Percentiles rank a stretch among this genome's conserved stretches.
These are phyloP conservation scores for Semaprochilodus insignis DNA, from an alignment of 2,797 vertebrate species.

Conservation along the genomic window DNA sequence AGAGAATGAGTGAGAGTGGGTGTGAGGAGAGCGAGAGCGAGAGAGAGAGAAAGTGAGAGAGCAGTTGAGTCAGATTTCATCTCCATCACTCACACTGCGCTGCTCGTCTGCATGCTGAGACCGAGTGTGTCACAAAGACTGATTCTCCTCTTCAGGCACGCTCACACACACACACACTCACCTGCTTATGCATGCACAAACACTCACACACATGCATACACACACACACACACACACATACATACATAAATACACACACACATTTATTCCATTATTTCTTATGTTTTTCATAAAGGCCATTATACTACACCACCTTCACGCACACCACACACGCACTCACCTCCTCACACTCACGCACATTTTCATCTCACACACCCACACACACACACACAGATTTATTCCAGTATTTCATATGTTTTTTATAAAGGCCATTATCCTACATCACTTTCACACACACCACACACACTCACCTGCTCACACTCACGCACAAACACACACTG, in stretches of 20 bases:
- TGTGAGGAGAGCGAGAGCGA: slow-evolving; percentile 36
- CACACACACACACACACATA: too few relatives aligned
- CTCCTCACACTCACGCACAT: too few relatives aligned
- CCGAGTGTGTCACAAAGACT: slow-evolving; percentile 47
- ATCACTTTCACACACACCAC: background rate
- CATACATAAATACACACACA: too few relatives aligned
- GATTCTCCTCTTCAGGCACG: slow-evolving; percentile 37
- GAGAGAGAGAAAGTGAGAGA: slow-evolving; percentile 21
- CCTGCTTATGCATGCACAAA: background rate
- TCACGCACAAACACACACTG: background rate
- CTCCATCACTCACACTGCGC: slow-evolving; percentile 54
- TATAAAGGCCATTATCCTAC: background rate
- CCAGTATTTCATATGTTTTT: too few relatives aligned
- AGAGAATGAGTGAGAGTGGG: slow-evolving; percentile 21
- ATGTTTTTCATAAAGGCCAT: too few relatives aligned
- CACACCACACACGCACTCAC: too few relatives aligned
- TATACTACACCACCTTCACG: too few relatives aligned
- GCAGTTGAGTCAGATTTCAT: slow-evolving; percentile 67
- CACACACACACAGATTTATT: too few relatives aligned
- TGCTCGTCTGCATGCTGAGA: slow-evolving; percentile 57
- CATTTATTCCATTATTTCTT: too few relatives aligned
- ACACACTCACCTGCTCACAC: background rate
- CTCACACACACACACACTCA: slow-evolving; percentile 25
- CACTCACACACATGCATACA: too few relatives aligned
- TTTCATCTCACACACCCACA: too few relatives aligned